Evolutionary conservation across 1,140 invertebrate genomes (phyloP), one percentile per base, ranked within the genome.

Genomic region (Micrasema minimum): DNA sequence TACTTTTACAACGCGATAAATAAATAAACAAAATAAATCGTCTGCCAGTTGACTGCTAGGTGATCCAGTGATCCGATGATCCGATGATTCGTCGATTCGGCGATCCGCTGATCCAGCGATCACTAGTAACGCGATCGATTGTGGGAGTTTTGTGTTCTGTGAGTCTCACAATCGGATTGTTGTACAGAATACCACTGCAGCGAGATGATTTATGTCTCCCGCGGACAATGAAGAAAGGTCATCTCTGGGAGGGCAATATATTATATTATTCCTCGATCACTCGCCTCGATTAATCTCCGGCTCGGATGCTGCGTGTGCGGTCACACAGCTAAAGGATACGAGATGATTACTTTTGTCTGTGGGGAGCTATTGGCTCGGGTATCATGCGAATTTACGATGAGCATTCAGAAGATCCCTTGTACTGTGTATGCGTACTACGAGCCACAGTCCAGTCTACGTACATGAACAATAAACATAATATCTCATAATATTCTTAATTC

Each of bases 261-360:
- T 57, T 57, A 57, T 38, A 37, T 38, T 57, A 35, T 57, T 38
- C n/a, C 31, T 51, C 50, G 50, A 51, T 51, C 50, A 51, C 20
- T 57, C 31, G 53, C n/a, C 20, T 57, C 53, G 53, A 57, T 57
- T 57, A 57, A 57, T 57, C 53, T 57, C 53, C n/a, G 53, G 53
- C 18, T 51, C 50, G 50, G 31, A 16, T 57, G 53, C 53, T 57
- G 53, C 31, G 53, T 57, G 53, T 57, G 53, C 51, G 53, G 53
- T 35, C 53, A 51, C n/a, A n/a, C n/a, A n/a, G n/a, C n/a, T n/a
- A n/a, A n/a, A n/a, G n/a, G n/a, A n/a, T n/a, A 55, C 51, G 51
- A 12, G 51, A 26, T 35, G 26, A 37, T 57, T 57, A 35, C 48
- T 23, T 57, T 7, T 35, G 14, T n/a, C 53, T 5, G 53, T 4